These are phyloP conservation scores for Antheraea mylitta DNA, from an alignment of 1,140 invertebrate species.

Conservation along the genomic window DNA sequence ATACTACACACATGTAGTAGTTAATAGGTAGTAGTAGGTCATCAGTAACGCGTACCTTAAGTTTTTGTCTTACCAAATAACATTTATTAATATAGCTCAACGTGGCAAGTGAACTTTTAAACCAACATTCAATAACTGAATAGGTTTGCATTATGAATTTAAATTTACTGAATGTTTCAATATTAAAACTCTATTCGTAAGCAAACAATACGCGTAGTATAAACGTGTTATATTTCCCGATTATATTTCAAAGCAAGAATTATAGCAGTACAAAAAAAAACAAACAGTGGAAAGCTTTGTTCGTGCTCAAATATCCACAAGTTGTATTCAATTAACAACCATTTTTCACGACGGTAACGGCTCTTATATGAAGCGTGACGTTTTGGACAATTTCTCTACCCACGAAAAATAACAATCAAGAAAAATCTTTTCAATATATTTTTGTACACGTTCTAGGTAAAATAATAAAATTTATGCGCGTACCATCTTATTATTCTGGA, in stretches of 20 bases:
- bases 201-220: background rate
- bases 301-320: constrained; percentile 10
- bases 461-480: too few species aligned
- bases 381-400: background rate
- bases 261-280: background rate
- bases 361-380: background rate
- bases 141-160: too few species aligned
- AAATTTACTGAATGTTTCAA: background rate
- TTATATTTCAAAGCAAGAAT: background rate
- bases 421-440: background rate
- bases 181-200: background rate
- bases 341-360: constrained; percentile 9
- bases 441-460: too few species aligned
- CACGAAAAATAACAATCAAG: background rate
- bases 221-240: background rate
- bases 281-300: constrained; percentile 9
- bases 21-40: too few species aligned
- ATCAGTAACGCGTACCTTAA: too few species aligned
- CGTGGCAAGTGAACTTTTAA: too few species aligned
- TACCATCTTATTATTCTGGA: too few species aligned
- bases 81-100: too few species aligned
- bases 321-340: constrained; percentile 13
- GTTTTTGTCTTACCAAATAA: too few species aligned
- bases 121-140: too few species aligned
- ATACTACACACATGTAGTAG: too few species aligned